Conservation (phyloP, 1,140 invertebrate species). For the Lepidurus apus region DNA sequence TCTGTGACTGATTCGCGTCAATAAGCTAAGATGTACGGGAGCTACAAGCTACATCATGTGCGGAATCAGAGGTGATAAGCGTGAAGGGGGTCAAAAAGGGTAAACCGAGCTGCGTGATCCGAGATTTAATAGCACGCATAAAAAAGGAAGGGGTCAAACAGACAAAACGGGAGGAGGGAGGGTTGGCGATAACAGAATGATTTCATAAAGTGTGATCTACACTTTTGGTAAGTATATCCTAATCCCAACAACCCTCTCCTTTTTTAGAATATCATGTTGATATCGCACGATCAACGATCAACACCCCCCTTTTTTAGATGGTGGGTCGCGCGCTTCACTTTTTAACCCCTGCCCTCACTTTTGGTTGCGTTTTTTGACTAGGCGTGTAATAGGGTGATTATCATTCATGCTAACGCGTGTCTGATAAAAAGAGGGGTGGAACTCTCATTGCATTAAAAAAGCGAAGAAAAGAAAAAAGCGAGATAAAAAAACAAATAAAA, state of each 20-base stretch:
- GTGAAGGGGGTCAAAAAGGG: not conserved
- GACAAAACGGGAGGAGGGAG: not conserved
- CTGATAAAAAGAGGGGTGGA: conserved; percentile 10
- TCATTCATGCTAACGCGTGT: conserved; percentile 15
- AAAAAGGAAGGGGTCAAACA: not conserved
- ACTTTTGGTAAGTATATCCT: conserved; percentile 5
- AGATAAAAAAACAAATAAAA: not conserved
- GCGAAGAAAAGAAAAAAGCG: not conserved
- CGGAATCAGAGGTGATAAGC: conserved; percentile 2
- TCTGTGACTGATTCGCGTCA: too few relatives aligned
- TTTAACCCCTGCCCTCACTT: conserved; percentile 12
- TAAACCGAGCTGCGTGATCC: conserved; percentile 8
- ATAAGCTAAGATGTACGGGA: too few relatives aligned
- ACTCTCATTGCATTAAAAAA: not conserved
- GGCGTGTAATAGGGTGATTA: conserved; percentile 21
- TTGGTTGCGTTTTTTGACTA: conserved; percentile 6
- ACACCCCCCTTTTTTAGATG: not conserved
- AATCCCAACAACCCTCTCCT: not conserved
- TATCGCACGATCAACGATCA: not conserved
- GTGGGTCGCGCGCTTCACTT: not conserved
- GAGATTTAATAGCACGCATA: conserved; percentile 11
- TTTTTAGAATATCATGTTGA: conserved; percentile 13
- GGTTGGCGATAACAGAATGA: not conserved
- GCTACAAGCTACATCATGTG: not conserved
- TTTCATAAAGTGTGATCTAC: conserved; percentile 11